Percentiles rank a stretch among this genome's conserved stretches.
These are phyloP conservation scores for Gopherus flavomarginatus DNA, from an alignment of 2,113 vertebrate species.

Conservation along the genomic window DNA sequence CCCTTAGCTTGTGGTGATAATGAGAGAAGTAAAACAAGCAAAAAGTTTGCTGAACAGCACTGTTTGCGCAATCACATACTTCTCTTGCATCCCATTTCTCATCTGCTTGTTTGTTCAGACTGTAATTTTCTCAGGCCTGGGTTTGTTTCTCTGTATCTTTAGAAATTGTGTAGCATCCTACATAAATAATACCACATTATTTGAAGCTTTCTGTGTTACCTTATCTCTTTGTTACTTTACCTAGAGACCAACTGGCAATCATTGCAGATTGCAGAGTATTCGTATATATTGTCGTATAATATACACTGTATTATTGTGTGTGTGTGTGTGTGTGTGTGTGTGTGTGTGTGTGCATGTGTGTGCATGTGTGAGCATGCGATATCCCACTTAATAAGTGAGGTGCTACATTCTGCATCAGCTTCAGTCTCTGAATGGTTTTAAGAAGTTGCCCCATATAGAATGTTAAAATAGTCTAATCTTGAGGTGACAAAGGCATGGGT, in stretches of 20 bases:
- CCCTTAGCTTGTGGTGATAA: slow-evolving; percentile 38
- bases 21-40: background rate
- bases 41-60: background rate
- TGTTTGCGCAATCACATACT: background rate
- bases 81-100: slow-evolving; percentile 2
- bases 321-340: no score
- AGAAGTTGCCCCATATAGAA: no score
- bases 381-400: background rate
- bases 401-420: background rate
- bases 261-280: background rate
- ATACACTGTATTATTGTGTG: no score
- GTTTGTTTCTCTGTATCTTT: slow-evolving; percentile 5
- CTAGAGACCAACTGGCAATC: background rate
- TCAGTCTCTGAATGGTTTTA: background rate
- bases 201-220: slow-evolving; percentile 28
- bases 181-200: slow-evolving; percentile 50
- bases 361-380: background rate
- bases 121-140: slow-evolving; percentile 47
- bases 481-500: background rate
- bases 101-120: slow-evolving; percentile 43
- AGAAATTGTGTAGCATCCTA: slow-evolving; percentile 19
- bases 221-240: slow-evolving; percentile 20
- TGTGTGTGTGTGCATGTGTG: no score
- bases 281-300: no score
- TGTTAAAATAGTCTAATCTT: no score